These are phyloP conservation scores for Catharus bicknelli DNA, from an alignment of 2,113 vertebrate genomes.

Conservation along the genomic window DNA sequence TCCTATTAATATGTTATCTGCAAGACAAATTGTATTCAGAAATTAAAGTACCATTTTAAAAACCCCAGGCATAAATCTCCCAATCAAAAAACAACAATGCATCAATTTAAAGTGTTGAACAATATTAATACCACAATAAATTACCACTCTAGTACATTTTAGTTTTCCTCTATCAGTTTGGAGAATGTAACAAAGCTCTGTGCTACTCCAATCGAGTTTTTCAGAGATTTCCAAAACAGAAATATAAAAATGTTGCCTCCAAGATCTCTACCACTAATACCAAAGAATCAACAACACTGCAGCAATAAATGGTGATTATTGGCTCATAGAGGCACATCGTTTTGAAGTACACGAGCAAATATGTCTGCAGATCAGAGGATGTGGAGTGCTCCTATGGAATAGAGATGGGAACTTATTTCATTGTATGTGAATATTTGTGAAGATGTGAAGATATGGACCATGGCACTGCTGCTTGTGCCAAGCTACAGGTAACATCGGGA, in stretches of 20 bases:
- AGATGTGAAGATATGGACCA: neutral
- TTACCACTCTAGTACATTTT: constrained; percentile 13
- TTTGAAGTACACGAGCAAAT: neutral
- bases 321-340: fast-evolving
- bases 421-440: neutral
- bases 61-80: constrained; percentile 32
- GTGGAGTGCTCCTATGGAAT: fast-evolving
- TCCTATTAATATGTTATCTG: constrained; percentile 66
- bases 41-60: constrained; percentile 64
- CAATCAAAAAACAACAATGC: constrained; percentile 63
- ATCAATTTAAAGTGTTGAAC: constrained; percentile 42
- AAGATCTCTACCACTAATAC: neutral
- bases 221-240: neutral
- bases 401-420: neutral
- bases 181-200: neutral
- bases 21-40: constrained; percentile 61
- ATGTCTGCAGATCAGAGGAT: neutral
- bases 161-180: neutral
- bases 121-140: constrained; percentile 56
- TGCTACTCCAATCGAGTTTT: neutral
- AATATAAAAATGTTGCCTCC: neutral
- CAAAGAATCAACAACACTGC: neutral
- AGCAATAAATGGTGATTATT: neutral
- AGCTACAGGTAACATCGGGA: neutral
- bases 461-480: neutral